Base-by-base conservation (phyloP, 2,888 invertebrate species). In the Pseudeuparius sepicola region DNA sequence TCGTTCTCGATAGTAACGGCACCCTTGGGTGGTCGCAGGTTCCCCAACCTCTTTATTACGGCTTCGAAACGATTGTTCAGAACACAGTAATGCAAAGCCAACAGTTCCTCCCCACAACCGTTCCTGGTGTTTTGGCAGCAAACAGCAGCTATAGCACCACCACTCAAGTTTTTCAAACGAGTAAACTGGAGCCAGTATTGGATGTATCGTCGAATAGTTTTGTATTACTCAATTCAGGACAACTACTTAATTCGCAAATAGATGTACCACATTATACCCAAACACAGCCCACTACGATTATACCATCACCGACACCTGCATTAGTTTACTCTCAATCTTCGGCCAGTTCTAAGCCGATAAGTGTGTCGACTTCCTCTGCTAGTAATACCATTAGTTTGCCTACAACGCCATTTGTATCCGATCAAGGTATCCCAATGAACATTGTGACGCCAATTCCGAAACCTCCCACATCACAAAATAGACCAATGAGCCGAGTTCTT, bases 11-110 rank as follows among this genome's bases (percentile, higher is more conserved):
- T 41, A 55, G 56, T 40, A 63, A 59, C 35, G 61, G 61, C 13
- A 56, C 61, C 4, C 48, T 63, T 39, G 52, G 59, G 27, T 62
- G 60, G 60, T 40, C 51, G 15, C 51, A 47, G 32, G 55, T 71
- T 25, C 67, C 75, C 3, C 58, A 73, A 25, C 67, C 75, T 2
- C 76, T 86, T 50, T 84, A 83, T 51, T 85, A 85, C 49, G 85
- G 85, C 1, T 66, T 86, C 43, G 86, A 87, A 63, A 86, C 86
- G 0, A 85, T 86, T 34, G 86, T 87, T 2, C 85, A 85, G 59
- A 87, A 86, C 52, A 86, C 86, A 3, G 84, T 86, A 1, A 85
- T 86, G 85, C 83, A 83, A n/a, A 85, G 85, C 13, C 84, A 84
- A 54, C 86, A 86, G 54, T 84, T 85, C 54, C 76, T 86, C 10